phyloP scores from a whole-genome alignment of 2,797 vertebrate genomes.

The Poecilia velifera region DNA sequence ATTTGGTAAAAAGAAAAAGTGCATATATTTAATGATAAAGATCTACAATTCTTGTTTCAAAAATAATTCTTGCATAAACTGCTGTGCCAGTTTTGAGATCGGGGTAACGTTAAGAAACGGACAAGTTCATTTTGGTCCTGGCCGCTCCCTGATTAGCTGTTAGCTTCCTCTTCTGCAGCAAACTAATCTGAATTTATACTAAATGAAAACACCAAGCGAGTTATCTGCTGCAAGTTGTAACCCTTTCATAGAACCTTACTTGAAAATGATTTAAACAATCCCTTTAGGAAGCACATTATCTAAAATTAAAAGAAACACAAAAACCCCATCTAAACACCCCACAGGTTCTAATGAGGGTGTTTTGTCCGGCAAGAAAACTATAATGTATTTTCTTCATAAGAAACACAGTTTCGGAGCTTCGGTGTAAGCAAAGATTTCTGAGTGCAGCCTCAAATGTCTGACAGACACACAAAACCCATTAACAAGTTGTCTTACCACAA shows the following conservation, averaged over 20 bases:
- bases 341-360: neutral
- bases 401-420: slow-evolving; percentile 6
- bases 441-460: slow-evolving; percentile 14
- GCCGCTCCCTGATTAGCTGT: neutral
- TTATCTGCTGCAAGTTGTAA: neutral
- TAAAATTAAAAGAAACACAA: neutral
- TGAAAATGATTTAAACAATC: neutral
- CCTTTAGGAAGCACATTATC: neutral
- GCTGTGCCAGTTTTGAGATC: neutral
- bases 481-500: slow-evolving; percentile 87
- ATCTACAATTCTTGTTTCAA: neutral
- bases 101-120: neutral
- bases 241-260: neutral
- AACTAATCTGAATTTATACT: neutral
- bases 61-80: neutral
- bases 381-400: neutral
- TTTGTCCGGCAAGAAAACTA: neutral
- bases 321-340: neutral
- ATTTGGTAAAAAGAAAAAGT: no score
- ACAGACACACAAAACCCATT: slow-evolving; percentile 84
- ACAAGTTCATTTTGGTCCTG: neutral
- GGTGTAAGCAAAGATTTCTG: slow-evolving; percentile 23
- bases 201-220: neutral
- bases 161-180: neutral
- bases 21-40: no score